Conservation (phyloP, 2,888 invertebrate genomes). For the Minunthozetes semirufus region DNA sequence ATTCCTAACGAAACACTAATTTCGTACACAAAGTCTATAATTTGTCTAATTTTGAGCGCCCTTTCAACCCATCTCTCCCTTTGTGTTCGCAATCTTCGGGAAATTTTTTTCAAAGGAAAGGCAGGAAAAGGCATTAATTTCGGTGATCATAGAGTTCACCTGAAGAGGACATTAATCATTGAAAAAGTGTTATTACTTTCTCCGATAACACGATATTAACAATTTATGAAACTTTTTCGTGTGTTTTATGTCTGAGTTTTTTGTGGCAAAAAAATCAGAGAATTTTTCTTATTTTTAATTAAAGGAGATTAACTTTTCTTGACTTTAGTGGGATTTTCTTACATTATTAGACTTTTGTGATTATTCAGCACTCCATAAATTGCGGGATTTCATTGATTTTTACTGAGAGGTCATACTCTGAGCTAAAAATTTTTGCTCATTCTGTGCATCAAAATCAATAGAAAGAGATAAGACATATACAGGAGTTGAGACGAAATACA, state of each 20-base stretch:
- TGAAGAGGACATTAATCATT: neutral
- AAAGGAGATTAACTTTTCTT: too few relatives aligned
- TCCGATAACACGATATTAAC: neutral
- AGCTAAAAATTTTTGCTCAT: neutral
- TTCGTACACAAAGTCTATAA: neutral
- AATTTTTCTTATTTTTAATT: too few relatives aligned
- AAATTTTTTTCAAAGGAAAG: conserved; percentile 6
- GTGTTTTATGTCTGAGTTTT: neutral
- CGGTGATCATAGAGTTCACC: neutral
- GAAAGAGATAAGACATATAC: neutral
- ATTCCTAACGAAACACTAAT: neutral
- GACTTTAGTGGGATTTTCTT: too few relatives aligned
- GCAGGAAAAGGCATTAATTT: neutral
- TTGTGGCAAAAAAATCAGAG: too few relatives aligned
- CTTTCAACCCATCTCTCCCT: neutral
- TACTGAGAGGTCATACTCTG: neutral
- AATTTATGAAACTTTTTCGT: neutral
- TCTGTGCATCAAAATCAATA: neutral
- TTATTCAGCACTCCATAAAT: too few relatives aligned
- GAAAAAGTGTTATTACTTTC: conserved; percentile 8
- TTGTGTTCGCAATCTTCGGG: neutral
- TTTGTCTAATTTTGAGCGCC: neutral
- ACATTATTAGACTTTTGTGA: too few relatives aligned
- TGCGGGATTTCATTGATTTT: neutral
- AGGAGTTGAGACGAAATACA: neutral